phyloP scores from a whole-genome alignment of 2,113 vertebrate species.

The Corythornis vintsioides region DNA sequence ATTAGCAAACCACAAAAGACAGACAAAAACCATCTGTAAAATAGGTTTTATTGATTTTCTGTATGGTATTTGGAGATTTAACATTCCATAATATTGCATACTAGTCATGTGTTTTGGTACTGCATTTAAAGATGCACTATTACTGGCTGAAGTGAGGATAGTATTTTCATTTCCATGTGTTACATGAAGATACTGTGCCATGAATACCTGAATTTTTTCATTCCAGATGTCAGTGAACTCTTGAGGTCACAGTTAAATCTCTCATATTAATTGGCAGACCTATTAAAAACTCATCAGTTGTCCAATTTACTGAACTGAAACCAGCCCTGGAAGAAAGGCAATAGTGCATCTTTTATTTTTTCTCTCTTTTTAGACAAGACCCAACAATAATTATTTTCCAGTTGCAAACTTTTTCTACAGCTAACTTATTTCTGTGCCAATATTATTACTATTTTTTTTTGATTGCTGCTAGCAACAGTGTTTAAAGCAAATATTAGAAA shows the following conservation, averaged over 20 bases:
- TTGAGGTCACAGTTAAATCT: not conserved
- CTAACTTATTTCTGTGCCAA: constrained; percentile 60
- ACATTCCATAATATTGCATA: constrained; percentile 79
- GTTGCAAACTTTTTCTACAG: constrained; percentile 65
- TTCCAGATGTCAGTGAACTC: not conserved
- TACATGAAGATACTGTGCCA: constrained; percentile 15
- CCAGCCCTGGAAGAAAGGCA: constrained; percentile 11
- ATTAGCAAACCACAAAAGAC: not conserved
- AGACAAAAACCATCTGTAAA: constrained; percentile 59
- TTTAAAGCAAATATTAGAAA: constrained; percentile 66
- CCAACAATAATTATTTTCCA: constrained; percentile 54
- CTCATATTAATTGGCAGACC: not conserved
- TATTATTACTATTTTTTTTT: constrained; percentile 20
- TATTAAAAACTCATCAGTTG: not conserved
- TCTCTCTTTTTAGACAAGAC: constrained; percentile 22
- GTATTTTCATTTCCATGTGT: not conserved
- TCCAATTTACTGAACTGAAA: not conserved
- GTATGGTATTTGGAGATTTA: constrained; percentile 65
- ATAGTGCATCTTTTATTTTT: constrained; percentile 56
- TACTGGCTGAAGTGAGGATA: constrained; percentile 3
- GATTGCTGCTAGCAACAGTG: constrained; percentile 55
- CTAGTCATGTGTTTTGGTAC: constrained; percentile 59
- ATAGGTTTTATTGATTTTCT: constrained; percentile 77
- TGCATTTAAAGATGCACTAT: constrained; percentile 66
- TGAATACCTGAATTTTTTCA: constrained; percentile 12